Evolutionary conservation across 2,888 invertebrate genomes (phyloP).

Genomic region (Coenonympha glycerion): DNA sequence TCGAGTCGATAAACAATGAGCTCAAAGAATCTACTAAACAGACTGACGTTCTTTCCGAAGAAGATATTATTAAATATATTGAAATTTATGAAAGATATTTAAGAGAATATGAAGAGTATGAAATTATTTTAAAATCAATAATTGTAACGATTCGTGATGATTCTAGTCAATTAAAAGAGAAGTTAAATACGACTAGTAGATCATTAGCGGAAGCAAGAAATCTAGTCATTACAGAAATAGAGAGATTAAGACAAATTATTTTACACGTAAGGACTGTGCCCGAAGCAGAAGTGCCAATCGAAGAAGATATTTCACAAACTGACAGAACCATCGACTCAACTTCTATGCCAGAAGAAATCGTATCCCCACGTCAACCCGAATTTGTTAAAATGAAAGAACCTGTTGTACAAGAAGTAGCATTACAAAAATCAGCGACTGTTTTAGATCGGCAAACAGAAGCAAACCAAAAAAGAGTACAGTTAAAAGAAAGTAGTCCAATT

Average conservation of each 20-base stretch:
- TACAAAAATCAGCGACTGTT: neutral
- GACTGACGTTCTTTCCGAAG: conserved; percentile 53
- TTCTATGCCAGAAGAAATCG: conserved; percentile 83
- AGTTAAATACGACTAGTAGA: conserved; percentile 73
- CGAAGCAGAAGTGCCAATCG: conserved; percentile 42
- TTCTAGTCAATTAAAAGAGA: conserved; percentile 72
- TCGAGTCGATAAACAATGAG: conserved; percentile 66
- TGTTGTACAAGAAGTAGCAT: conserved; percentile 25
- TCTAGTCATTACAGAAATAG: conserved; percentile 77
- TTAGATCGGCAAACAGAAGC: conserved; percentile 14
- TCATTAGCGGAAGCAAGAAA: conserved; percentile 78
- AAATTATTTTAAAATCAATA: conserved; percentile 61
- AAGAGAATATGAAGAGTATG: conserved; percentile 65
- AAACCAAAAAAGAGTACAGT: conserved; percentile 7
- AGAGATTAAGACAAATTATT: conserved; percentile 68
- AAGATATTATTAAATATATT: conserved; percentile 62
- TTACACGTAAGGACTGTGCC: conserved; percentile 51
- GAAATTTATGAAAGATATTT: conserved; percentile 68
- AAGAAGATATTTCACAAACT: conserved; percentile 72
- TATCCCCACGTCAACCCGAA: conserved; percentile 50
- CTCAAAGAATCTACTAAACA: conserved; percentile 63
- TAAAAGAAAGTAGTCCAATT: conserved; percentile 17
- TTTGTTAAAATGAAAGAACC: conserved; percentile 33
- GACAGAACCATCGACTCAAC: conserved; percentile 81
- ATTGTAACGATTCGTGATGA: conserved; percentile 63